Evolutionary conservation across 2,888 invertebrate species (phyloP).

Genomic region (Netelia inedita): DNA sequence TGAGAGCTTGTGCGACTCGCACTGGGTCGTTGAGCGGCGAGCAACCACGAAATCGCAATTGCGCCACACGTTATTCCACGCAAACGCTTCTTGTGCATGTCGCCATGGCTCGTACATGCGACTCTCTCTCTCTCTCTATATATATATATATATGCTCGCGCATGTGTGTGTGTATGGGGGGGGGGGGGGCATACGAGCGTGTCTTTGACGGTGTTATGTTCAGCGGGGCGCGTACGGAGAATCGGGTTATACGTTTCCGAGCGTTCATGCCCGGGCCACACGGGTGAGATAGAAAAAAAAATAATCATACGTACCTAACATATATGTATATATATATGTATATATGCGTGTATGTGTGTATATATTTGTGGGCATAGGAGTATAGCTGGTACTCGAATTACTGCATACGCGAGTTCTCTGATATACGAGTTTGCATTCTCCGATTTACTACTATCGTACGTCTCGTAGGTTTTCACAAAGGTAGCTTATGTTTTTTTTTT

Average conservation of each 20-base stretch:
- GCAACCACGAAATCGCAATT: conserved; percentile 66
- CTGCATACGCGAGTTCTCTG: conserved; percentile 25
- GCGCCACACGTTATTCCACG: conserved; percentile 20
- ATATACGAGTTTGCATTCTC: conserved; percentile 35
- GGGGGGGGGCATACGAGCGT: neutral
- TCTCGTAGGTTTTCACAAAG: too few species aligned
- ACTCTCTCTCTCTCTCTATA: too few species aligned
- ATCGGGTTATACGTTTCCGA: conserved; percentile 44
- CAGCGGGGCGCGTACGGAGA: conserved; percentile 49
- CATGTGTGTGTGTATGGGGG: too few species aligned
- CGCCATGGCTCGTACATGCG: conserved; percentile 28
- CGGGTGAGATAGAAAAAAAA: conserved; percentile 33
- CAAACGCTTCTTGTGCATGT: conserved; percentile 21
- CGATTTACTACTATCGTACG: conserved; percentile 11
- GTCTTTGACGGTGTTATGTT: conserved; percentile 53
- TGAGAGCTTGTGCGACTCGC: neutral
- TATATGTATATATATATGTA: conserved; percentile 5
- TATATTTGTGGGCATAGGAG: neutral
- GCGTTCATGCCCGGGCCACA: conserved; percentile 32
- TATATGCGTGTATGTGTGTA: neutral
- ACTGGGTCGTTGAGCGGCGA: conserved; percentile 14
- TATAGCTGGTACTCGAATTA: conserved; percentile 43
- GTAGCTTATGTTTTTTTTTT: neutral
- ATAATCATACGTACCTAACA: neutral
- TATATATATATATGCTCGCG: conserved; percentile 16